These are phyloP conservation scores for Philopotamus ludificatus DNA, from an alignment of 1,140 invertebrate species.

Conservation along the genomic window DNA sequence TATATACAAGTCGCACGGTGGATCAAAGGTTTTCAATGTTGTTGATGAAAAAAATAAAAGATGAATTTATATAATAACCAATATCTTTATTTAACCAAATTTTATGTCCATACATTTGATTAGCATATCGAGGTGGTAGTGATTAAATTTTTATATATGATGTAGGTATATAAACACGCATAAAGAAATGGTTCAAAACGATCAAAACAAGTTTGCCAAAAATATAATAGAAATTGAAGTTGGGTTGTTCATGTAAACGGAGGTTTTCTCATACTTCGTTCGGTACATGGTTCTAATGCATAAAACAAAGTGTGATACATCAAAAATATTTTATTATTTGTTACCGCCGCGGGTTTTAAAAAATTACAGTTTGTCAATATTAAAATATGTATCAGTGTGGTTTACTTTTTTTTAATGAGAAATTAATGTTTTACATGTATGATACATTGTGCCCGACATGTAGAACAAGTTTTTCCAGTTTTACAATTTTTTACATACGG, in stretches of 20 bases:
- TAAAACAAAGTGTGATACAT: background rate
- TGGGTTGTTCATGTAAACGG: too few relatives aligned
- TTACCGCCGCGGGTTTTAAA: conserved; percentile 9
- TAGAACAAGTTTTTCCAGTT: conserved; percentile 8
- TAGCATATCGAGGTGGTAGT: background rate
- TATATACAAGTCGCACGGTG: too few relatives aligned
- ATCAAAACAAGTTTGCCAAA: too few relatives aligned
- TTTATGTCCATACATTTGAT: background rate
- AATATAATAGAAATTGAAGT: too few relatives aligned
- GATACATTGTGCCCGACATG: background rate
- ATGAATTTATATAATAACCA: too few relatives aligned
- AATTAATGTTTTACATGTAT: background rate
- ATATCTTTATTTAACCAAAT: background rate
- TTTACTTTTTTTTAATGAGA: conserved; percentile 20
- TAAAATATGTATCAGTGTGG: conserved; percentile 13
- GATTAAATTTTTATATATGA: too few relatives aligned
- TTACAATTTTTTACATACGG: conserved; percentile 40
- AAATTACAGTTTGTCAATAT: conserved; percentile 23
- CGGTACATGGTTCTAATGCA: too few relatives aligned
- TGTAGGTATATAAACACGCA: too few relatives aligned
- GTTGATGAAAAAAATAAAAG: too few relatives aligned
- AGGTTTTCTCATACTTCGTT: too few relatives aligned
- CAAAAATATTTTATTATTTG: background rate
- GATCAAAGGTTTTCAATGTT: too few relatives aligned
- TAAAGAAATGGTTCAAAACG: too few relatives aligned